Base-by-base conservation (phyloP, 1,140 invertebrate genomes). In the Nasonia vitripennis region DNA sequence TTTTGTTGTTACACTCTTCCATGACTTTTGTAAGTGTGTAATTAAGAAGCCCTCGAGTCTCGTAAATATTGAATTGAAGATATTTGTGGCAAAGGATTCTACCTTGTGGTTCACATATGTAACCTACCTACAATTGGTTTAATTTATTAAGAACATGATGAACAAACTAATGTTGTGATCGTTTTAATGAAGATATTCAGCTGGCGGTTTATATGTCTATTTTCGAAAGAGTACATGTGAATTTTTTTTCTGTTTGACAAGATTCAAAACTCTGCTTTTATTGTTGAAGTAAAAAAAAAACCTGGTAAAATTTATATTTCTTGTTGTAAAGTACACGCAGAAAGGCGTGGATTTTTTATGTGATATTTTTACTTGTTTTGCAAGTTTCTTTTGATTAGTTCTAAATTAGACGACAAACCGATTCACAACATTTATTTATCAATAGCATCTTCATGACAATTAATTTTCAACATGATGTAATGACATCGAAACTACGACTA, bases 391-490 rank as follows among this genome's bases (percentile, higher is more conserved):
- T 88, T 86, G 75, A 87, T 89, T 88, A 67, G 68, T 86, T 87
- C 84, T 81, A 78, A 81, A 87, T 83, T 73, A 34, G 41, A 37
- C 37, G 41, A 75, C 10, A 70, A 81, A 62, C 34, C 2, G 62
- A 62, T 86, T 85, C 37, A 14, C 48, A 41, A 31, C 23, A 67
- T 45, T 86, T 70, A 41, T 78, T 68, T 62, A 78, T 78, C 45
- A 55, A 51, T 81, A 71, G 90, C 90, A 91, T 88, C 90, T 86
- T 92, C 91, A 92, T 92, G 89, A 93, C 89, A 92, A 90, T 91
- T 92, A 86, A 90, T 71, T 90, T 88, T 89, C 87, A 87, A 88
- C 82, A 85, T 89, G 80, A 86, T 88, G 84, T 91, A 90, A 91
- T 89, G 86, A 89, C 83, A 90, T 89, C 89, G 88, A 88, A 88